Conservation (phyloP, 2,888 invertebrate species). For the Acronicta alni region DNA sequence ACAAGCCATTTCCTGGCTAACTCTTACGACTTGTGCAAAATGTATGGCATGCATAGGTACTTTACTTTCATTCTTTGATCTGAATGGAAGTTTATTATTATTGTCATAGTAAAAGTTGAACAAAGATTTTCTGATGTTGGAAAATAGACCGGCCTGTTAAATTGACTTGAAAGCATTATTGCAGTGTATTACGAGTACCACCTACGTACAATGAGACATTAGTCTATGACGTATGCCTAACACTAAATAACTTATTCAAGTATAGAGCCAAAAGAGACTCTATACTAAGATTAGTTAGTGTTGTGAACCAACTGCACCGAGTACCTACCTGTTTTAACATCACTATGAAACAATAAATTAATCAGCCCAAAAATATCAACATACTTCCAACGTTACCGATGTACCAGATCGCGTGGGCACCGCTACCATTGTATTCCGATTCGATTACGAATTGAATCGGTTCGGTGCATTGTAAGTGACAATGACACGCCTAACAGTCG, state of each 20-base stretch:
- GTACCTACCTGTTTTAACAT: background rate
- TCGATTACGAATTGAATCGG: constrained; percentile 58
- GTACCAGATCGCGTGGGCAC: constrained; percentile 62
- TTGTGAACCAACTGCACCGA: no score
- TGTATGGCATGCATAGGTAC: constrained; percentile 31
- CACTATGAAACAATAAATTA: constrained; percentile 19
- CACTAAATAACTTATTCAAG: no score
- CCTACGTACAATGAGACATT: constrained; percentile 5
- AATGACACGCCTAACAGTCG: constrained; percentile 45
- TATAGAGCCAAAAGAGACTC: no score
- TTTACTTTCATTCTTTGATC: constrained; percentile 45
- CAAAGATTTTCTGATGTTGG: constrained; percentile 15
- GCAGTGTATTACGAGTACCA: constrained; percentile 5
- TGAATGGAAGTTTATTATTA: constrained; percentile 44
- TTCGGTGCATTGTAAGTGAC: constrained; percentile 65
- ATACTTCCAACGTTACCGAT: constrained; percentile 26
- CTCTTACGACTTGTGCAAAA: constrained; percentile 44
- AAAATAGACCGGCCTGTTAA: constrained; percentile 5
- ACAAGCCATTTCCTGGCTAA: constrained; percentile 43
- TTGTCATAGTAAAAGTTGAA: constrained; percentile 36
- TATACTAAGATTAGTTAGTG: no score
- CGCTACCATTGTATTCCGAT: constrained; percentile 65
- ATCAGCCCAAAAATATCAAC: constrained; percentile 30
- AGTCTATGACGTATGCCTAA: background rate
- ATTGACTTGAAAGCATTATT: constrained; percentile 9